Evolutionary conservation across 35 echinoderm and acorn worm species (phyloP).

Genomic region (Apostichopus californicus): DNA sequence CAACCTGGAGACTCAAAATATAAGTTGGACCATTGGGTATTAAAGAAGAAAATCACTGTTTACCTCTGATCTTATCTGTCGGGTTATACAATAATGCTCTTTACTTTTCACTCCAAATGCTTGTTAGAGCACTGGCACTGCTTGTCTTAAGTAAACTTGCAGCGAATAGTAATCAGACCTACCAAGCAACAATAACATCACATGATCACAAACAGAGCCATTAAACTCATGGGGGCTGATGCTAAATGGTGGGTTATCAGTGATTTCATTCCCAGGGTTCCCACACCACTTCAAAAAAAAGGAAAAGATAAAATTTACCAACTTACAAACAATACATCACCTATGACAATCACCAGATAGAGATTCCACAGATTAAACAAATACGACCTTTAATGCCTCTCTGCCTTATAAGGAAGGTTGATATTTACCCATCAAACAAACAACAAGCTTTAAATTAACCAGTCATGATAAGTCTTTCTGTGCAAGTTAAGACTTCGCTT

Average conservation of each 20-base stretch:
- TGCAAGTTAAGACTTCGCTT: not conserved
- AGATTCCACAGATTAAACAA: constrained; percentile 1
- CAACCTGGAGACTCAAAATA: too few species aligned
- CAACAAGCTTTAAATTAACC: not conserved
- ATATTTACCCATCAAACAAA: constrained; percentile 14
- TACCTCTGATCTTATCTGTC: constrained; percentile 19
- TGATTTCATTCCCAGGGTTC: constrained; percentile 34
- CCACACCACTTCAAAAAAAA: not conserved
- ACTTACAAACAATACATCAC: constrained; percentile 50
- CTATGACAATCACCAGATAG: constrained; percentile 46
- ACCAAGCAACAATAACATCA: not conserved
- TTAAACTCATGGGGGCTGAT: not conserved
- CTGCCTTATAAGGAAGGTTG: not conserved
- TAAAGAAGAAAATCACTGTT: constrained; percentile 25
- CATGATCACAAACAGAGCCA: not conserved
- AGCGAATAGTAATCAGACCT: not conserved
- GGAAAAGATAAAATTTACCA: constrained; percentile 6
- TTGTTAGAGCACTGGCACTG: not conserved
- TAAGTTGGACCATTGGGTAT: not conserved
- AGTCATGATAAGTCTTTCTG: not conserved
- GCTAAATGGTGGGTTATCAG: not conserved
- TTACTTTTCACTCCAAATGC: not conserved
- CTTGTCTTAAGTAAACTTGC: not conserved
- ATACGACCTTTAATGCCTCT: constrained; percentile 15
- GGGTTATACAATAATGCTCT: not conserved